Base-by-base conservation (phyloP, 1,140 invertebrate genomes). In the Helicorthomorpha holstii region DNA sequence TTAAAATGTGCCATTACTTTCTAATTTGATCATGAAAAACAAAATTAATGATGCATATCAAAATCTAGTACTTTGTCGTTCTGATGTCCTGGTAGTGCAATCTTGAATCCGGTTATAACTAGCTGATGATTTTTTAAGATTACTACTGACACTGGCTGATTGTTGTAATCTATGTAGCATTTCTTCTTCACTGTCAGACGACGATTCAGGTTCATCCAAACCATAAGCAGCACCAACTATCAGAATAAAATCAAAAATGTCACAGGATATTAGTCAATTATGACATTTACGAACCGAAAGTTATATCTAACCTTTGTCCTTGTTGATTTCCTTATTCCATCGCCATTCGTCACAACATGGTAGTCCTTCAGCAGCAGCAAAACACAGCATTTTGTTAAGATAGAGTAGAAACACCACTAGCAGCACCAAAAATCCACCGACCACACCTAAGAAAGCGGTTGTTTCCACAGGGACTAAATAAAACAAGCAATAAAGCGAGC, bases 381-480 rank as follows among this genome's bases (percentile, higher is more conserved):
- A 82, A 63, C 82, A 83, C 68, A 82, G 77, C 64, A 78, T 79
- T 59, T 82, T 83, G 64, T 82, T 83, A 48, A 86, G 71, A 66
- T 85, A 88, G 47, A 86, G 70, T 58, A 83, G 81, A 57, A 86
- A 75, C n/a, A 85, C 76, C 54, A 87, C 66, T 47, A 87, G 70
- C 25, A 86, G 69, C 26, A 81, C 74, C 19, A 83, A 73, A 58
- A 85, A 79, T 38, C 79, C 79, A 53, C 77, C 80, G 54, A 85
- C 78, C 50, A 78, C 82, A 61, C 81, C 82, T 51, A 88, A 71
- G 66, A 87, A 78, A 55, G 80, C 82, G 58, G 79, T 75, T 53
- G 83, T 79, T 69, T 84, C 82, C 58, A 78, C 72, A 55, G 81
- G 78, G 65, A 81, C 83, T 85, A 68, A 21, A 67, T 64, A 7